Conservation (phyloP, 37 sponge, comb jelly and placozoan genomes). For the Eunapius fragilis region DNA sequence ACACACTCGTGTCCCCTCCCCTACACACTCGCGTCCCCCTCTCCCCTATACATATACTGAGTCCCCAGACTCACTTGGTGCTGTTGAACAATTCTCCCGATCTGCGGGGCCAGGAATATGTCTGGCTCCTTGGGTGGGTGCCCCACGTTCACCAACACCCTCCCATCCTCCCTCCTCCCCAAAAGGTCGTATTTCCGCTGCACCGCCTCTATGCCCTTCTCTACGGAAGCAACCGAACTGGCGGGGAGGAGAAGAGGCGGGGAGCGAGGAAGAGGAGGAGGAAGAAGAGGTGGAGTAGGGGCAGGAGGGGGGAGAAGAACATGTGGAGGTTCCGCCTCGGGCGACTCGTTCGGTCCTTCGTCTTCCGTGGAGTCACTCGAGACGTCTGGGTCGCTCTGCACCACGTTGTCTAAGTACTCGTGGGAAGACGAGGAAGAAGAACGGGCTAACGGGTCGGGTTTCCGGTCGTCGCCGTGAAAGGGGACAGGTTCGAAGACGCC, state of each 20-base stretch:
- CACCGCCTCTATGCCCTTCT: not conserved
- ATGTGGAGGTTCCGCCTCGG: not conserved
- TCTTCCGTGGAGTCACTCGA: not conserved
- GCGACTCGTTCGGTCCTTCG: not conserved
- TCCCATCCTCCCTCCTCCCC: slow-evolving; percentile 24
- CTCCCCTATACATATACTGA: too few relatives aligned
- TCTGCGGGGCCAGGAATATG: slow-evolving; percentile 83
- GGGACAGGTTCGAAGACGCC: not conserved
- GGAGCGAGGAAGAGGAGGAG: not conserved
- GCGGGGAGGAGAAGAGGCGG: not conserved
- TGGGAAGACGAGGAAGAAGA: not conserved
- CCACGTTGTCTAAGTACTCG: not conserved
- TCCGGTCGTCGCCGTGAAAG: not conserved
- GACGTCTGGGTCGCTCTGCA: not conserved
- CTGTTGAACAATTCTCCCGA: slow-evolving; percentile 72
- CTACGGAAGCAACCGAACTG: too few relatives aligned
- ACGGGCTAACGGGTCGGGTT: not conserved
- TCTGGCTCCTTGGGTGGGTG: slow-evolving; percentile 78
- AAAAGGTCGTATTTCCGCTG: slow-evolving; percentile 45
- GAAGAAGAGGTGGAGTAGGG: not conserved
- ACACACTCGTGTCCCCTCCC: not conserved
- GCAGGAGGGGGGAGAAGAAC: not conserved
- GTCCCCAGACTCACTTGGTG: slow-evolving; percentile 92
- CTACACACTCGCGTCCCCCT: too few relatives aligned
- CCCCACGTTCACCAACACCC: slow-evolving; percentile 77